These are phyloP conservation scores for Brachystomella parvula DNA, from an alignment of 1,140 invertebrate species.

Conservation along the genomic window DNA sequence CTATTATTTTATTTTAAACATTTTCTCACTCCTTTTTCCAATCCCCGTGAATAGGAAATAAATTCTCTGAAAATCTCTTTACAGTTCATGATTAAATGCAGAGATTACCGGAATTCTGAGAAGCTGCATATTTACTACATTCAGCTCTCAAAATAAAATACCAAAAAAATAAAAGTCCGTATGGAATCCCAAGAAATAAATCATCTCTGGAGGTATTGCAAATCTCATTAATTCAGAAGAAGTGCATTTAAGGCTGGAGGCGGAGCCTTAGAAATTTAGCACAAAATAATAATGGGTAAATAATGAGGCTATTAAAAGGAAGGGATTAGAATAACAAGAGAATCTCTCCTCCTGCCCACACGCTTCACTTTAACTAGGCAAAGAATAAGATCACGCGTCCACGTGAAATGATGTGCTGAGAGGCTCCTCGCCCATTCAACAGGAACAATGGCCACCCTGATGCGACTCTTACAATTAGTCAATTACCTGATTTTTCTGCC, in stretches of 20 bases:
- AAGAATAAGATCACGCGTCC: neutral
- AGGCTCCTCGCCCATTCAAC: neutral
- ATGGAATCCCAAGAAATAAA: neutral
- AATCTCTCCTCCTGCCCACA: neutral
- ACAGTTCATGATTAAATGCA: neutral
- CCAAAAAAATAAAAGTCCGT: neutral
- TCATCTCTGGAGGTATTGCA: neutral
- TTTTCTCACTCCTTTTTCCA: neutral
- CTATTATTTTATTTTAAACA: neutral
- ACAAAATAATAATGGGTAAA: neutral
- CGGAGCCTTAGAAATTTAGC: no score
- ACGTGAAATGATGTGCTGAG: no score
- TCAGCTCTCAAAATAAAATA: neutral
- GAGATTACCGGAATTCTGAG: constrained; percentile 5
- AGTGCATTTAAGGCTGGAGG: neutral
- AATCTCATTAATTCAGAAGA: neutral
- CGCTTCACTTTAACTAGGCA: neutral
- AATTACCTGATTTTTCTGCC: neutral
- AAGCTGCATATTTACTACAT: neutral
- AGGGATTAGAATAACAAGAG: constrained; percentile 5
- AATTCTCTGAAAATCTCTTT: neutral
- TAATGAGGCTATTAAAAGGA: neutral
- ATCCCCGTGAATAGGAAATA: neutral
- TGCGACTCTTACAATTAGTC: neutral
- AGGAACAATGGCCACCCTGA: neutral